These are phyloP conservation scores for pig (Sus scrofa) DNA, from an alignment of 2,113 vertebrate genomes.

Conservation along the genomic window DNA sequence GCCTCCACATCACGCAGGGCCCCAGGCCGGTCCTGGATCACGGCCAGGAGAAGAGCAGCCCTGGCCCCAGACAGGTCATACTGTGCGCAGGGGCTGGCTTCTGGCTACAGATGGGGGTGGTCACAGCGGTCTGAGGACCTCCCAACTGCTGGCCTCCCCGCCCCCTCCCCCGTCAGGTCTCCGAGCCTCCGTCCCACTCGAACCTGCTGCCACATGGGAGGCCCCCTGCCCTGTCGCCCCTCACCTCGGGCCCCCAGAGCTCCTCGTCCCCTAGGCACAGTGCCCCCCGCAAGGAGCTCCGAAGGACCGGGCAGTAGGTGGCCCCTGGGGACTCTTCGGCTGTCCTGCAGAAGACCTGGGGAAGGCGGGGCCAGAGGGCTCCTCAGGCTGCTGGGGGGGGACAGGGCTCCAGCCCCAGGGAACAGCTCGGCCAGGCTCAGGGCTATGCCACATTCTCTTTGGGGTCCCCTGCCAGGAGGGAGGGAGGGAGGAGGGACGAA, in stretches of 20 bases:
- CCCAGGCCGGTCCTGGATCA: slow-evolving; percentile 34
- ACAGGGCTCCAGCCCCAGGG: background rate
- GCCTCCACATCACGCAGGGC: slow-evolving; percentile 56
- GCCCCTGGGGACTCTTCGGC: background rate
- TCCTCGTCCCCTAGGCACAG: slow-evolving; percentile 43
- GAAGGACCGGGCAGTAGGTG: slow-evolving; percentile 56
- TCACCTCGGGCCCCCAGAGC: slow-evolving; percentile 60
- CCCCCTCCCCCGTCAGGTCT: background rate
- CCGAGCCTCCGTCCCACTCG: background rate
- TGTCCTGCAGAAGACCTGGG: slow-evolving; percentile 71
- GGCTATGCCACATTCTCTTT: background rate
- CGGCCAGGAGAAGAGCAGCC: slow-evolving; percentile 44
- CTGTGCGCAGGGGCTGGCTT: background rate
- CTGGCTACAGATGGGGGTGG: background rate
- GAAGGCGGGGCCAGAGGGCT: background rate
- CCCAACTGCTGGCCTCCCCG: rapidly evolving
- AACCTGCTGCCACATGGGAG: background rate
- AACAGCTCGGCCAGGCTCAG: background rate
- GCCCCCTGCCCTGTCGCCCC: background rate
- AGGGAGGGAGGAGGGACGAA: background rate
- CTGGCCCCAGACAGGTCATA: slow-evolving; percentile 67
- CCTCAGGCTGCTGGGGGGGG: background rate
- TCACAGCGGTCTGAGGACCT: background rate
- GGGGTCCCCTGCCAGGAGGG: background rate
- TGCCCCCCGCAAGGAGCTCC: slow-evolving; percentile 61